Evolutionary conservation across 2,888 invertebrate species (phyloP).

Genomic region (Lysandra bellargus): DNA sequence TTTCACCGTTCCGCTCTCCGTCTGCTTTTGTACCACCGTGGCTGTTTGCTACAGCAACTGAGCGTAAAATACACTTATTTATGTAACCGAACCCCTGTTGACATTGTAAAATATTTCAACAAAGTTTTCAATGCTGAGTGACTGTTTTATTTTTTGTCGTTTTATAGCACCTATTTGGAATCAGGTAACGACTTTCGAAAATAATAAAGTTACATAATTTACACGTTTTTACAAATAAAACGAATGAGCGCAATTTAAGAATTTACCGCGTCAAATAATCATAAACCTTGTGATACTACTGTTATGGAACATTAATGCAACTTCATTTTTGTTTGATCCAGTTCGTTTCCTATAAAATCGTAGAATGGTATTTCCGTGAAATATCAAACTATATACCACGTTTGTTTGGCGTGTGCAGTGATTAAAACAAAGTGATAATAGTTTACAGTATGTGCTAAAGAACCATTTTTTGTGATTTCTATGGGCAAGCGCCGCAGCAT

Average conservation of each 20-base stretch:
- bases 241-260: not conserved
- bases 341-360: not conserved
- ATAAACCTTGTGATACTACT: too few relatives aligned
- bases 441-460: too few relatives aligned
- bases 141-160: slow-evolving; percentile 23
- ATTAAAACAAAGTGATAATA: too few relatives aligned
- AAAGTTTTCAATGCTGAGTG: slow-evolving; percentile 22
- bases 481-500: too few relatives aligned
- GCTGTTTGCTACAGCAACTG: not conserved
- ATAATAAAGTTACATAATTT: slow-evolving; percentile 2
- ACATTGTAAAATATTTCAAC: slow-evolving; percentile 25
- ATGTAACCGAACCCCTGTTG: slow-evolving; percentile 29
- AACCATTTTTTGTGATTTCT: too few relatives aligned
- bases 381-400: not conserved
- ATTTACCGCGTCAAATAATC: not conserved
- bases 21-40: slow-evolving; percentile 12
- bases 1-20: not conserved
- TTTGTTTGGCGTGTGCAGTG: too few relatives aligned
- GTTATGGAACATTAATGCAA: too few relatives aligned
- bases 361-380: not conserved
- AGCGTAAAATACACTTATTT: slow-evolving; percentile 32
- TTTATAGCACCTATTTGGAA: slow-evolving; percentile 27
- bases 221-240: not conserved
- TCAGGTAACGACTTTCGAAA: slow-evolving; percentile 7
- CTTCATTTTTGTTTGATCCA: not conserved